Percentiles rank a stretch among this genome's conserved stretches.
phyloP scores from a whole-genome alignment of 2,888 invertebrate genomes.

The Kuschelorhynchus macadamiae region DNA sequence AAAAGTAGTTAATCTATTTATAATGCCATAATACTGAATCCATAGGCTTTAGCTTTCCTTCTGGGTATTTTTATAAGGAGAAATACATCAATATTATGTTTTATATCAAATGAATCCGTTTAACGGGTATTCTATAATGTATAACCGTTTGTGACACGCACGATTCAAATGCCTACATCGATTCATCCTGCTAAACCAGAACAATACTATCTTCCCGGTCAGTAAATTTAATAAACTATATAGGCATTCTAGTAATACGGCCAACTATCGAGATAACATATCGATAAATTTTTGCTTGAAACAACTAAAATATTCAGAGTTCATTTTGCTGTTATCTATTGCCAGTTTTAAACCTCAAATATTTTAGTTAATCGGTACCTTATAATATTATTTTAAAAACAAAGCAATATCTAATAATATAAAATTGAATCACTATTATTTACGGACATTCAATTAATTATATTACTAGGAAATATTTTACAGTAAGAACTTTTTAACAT shows the following conservation, averaged over 20 bases:
- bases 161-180: conserved; percentile 31
- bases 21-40: too few relatives aligned
- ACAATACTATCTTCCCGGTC: conserved; percentile 27
- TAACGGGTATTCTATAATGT: conserved; percentile 26
- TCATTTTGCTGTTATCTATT: background rate
- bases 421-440: too few relatives aligned
- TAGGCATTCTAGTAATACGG: background rate
- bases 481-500: too few relatives aligned
- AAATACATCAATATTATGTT: background rate
- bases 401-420: background rate
- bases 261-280: background rate
- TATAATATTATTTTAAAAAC: too few relatives aligned
- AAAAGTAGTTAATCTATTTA: too few relatives aligned
- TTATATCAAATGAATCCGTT: conserved; percentile 7
- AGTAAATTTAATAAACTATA: conserved; percentile 25
- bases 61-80: too few relatives aligned
- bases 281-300: conserved; percentile 2
- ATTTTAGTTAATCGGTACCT: too few relatives aligned
- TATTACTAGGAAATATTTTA: too few relatives aligned
- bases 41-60: too few relatives aligned
- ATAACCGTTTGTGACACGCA: conserved; percentile 33
- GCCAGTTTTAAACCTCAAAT: too few relatives aligned
- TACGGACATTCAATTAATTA: too few relatives aligned
- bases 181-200: conserved; percentile 33
- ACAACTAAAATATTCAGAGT: too few relatives aligned